Percentiles rank a stretch among this genome's conserved stretches.
Conservation (phyloP, 2,888 invertebrate species). For the Crepidodera aurea region DNA sequence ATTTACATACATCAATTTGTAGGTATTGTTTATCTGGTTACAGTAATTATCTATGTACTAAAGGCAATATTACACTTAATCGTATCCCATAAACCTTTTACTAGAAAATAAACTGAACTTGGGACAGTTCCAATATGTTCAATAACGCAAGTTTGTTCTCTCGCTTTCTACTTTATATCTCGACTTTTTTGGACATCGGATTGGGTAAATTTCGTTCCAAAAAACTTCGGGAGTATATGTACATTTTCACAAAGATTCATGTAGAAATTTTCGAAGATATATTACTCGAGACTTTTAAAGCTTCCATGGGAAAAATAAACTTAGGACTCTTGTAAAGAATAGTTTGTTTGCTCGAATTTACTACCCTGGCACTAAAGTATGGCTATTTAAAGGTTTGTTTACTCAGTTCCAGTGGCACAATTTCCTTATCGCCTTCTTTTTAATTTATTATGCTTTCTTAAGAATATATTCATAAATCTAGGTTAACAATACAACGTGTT, state of each 20-base stretch:
- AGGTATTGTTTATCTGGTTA: too few relatives aligned
- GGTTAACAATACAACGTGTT: background rate
- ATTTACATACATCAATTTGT: too few relatives aligned
- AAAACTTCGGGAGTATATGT: conserved; percentile 13
- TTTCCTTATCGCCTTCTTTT: conserved; percentile 29
- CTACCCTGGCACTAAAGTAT: conserved; percentile 15
- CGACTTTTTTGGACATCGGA: background rate
- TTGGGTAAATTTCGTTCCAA: conserved; percentile 20
- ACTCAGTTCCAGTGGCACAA: conserved; percentile 27
- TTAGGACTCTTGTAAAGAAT: conserved; percentile 22
- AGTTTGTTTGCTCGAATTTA: conserved; percentile 29
- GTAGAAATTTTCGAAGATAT: conserved; percentile 22
- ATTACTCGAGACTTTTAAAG: conserved; percentile 16
- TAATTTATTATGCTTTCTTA: conserved; percentile 9
- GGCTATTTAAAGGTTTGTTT: conserved; percentile 29
- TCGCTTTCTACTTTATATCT: conserved; percentile 1
- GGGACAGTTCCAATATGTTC: conserved; percentile 11
- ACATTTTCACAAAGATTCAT: conserved; percentile 24
- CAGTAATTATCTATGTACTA: too few relatives aligned
- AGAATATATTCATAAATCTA: background rate
- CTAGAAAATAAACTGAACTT: background rate
- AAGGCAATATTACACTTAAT: too few relatives aligned
- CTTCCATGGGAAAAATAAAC: conserved; percentile 31
- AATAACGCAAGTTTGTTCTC: conserved; percentile 2
- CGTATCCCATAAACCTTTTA: background rate